Evolutionary conservation across 2,888 invertebrate genomes (phyloP).

Genomic region (Pterobdella sp.): DNA sequence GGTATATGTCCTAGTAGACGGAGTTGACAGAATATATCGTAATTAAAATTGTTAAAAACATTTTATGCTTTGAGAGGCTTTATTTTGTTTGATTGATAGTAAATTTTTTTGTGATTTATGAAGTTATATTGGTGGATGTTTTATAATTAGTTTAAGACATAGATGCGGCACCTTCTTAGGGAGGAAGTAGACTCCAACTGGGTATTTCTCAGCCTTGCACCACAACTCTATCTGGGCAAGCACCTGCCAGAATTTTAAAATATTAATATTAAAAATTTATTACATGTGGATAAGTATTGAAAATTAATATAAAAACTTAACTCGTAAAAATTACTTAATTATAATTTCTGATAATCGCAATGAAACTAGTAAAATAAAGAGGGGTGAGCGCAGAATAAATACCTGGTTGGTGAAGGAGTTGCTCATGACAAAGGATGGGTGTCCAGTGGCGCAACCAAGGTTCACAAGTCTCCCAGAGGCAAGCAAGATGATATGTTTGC

Average conservation of each 20-base stretch:
- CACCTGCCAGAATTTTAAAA: slow-evolving; percentile 52
- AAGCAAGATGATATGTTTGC: slow-evolving; percentile 82
- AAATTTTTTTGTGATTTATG: no score
- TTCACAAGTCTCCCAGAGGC: slow-evolving; percentile 96
- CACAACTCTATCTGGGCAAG: slow-evolving; percentile 96
- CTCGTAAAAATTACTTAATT: neutral
- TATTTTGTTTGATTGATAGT: no score
- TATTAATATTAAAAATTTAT: no score
- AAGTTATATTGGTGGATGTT: no score
- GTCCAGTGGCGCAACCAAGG: slow-evolving; percentile 95
- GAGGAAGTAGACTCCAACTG: slow-evolving; percentile 81
- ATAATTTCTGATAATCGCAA: neutral
- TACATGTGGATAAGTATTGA: neutral
- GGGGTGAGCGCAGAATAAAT: neutral
- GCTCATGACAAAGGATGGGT: slow-evolving; percentile 98
- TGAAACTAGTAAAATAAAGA: neutral
- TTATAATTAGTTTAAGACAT: no score
- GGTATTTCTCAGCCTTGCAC: slow-evolving; percentile 76
- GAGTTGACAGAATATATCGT: no score
- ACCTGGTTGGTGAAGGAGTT: slow-evolving; percentile 96
- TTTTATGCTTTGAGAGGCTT: no score
- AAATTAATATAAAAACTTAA: neutral
- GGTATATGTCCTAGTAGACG: no score
- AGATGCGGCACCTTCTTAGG: slow-evolving; percentile 68
- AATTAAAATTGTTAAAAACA: no score